A percentile compares a stretch with the other conserved stretches of the same genome.
Evolutionary conservation across 2,888 invertebrate species (phyloP).

Genomic region (Lasioglossum oenotherae): DNA sequence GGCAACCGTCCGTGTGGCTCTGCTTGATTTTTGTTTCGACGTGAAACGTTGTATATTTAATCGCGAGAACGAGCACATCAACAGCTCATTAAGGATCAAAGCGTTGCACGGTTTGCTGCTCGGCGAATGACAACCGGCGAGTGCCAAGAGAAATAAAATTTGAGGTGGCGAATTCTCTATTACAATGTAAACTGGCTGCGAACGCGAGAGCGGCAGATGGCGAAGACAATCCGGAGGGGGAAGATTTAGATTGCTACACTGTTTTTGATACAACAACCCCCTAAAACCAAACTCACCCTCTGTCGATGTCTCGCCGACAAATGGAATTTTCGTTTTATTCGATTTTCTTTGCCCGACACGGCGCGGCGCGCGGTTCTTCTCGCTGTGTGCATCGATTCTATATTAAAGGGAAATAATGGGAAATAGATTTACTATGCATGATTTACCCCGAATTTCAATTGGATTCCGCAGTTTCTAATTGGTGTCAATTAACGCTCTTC

Average conservation of each 20-base stretch:
- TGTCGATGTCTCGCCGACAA: slow-evolving; percentile 4
- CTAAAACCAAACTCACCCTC: slow-evolving; percentile 38
- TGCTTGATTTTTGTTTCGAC: slow-evolving; percentile 1
- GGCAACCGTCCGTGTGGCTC: not conserved
- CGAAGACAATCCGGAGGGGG: slow-evolving; percentile 40
- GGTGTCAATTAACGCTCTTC: slow-evolving; percentile 4
- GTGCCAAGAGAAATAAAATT: slow-evolving; percentile 35
- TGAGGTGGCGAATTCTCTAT: slow-evolving; percentile 32
- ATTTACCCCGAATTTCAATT: slow-evolving; percentile 7
- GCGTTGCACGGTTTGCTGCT: slow-evolving; percentile 12
- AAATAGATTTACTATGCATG: not conserved
- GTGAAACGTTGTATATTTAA: slow-evolving; percentile 10
- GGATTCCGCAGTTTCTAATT: slow-evolving; percentile 8
- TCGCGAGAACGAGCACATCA: not conserved
- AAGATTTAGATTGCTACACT: slow-evolving; percentile 60
- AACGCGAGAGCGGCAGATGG: slow-evolving; percentile 64
- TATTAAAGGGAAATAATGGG: slow-evolving; percentile 8
- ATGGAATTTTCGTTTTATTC: slow-evolving; percentile 26
- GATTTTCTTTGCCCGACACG: not conserved
- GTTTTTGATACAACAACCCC: slow-evolving; percentile 49
- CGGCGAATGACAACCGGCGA: not conserved
- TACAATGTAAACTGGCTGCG: slow-evolving; percentile 44
- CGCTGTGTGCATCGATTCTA: not conserved
- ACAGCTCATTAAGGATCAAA: not conserved
- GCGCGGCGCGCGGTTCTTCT: not conserved